phyloP scores from a whole-genome alignment of 2,797 vertebrate genomes.

The Gymnothorax javanicus region DNA sequence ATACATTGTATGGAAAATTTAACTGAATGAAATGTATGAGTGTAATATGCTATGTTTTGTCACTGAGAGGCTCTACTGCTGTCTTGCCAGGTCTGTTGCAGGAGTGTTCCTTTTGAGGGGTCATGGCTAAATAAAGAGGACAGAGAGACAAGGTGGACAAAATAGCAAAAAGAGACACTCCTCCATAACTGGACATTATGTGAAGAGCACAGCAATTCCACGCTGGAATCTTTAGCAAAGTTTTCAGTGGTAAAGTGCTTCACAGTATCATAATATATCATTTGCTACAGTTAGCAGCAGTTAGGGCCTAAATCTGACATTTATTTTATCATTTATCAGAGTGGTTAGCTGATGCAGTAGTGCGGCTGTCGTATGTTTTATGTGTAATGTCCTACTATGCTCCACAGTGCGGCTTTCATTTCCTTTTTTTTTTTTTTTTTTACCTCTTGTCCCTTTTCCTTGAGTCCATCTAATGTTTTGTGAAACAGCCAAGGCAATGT shows the following conservation, averaged over 20 bases:
- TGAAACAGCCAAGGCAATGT: neutral
- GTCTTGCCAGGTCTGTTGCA: neutral
- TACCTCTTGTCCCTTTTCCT: neutral
- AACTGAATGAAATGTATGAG: no score
- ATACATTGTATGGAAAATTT: neutral
- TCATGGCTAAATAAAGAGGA: neutral
- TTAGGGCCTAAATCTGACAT: neutral
- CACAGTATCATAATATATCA: no score
- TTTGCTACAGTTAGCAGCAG: neutral
- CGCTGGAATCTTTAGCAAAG: no score
- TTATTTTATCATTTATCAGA: neutral
- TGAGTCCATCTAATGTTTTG: neutral
- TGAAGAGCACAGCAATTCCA: neutral
- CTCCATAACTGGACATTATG: neutral
- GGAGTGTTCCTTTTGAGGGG: neutral
- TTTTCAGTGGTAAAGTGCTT: neutral
- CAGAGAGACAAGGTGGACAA: neutral
- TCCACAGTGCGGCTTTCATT: neutral
- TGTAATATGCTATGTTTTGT: neutral
- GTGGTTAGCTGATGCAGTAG: neutral
- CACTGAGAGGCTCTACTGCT: neutral
- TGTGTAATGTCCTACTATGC: neutral
- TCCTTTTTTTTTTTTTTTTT: neutral
- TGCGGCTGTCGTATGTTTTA: neutral
- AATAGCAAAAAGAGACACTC: neutral